phyloP scores from a whole-genome alignment of 2,888 invertebrate genomes.

The Drosophila birchii region DNA sequence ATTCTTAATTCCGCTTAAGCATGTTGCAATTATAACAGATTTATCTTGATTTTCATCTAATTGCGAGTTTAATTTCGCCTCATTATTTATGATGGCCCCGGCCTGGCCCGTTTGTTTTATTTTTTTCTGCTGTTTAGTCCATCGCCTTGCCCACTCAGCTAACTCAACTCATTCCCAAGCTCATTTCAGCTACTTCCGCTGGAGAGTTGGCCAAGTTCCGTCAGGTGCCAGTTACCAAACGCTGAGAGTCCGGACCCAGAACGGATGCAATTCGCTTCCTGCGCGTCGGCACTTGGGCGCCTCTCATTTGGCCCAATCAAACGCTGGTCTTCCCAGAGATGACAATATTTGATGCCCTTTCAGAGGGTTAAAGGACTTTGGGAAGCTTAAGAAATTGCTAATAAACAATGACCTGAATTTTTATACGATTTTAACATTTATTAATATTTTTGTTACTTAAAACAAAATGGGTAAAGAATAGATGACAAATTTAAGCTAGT shows the following conservation, averaged over 20 bases:
- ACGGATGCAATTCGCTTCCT: conserved; percentile 73
- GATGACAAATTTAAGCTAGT: no score
- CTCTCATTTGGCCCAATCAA: conserved; percentile 75
- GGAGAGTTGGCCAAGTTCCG: conserved; percentile 57
- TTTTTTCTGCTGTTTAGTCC: conserved; percentile 30
- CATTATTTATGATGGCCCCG: conserved; percentile 66
- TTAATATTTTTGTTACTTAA: no score
- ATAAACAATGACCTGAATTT: not conserved
- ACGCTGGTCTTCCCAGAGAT: conserved; percentile 22
- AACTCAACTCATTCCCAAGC: conserved; percentile 48
- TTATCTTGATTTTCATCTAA: conserved; percentile 72
- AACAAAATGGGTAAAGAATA: not conserved
- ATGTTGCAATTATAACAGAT: conserved; percentile 62
- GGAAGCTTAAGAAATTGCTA: not conserved
- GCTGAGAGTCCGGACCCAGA: conserved; percentile 51
- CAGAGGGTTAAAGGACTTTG: not conserved
- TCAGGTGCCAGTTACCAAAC: conserved; percentile 62
- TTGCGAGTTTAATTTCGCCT: conserved; percentile 71
- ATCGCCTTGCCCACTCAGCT: conserved; percentile 36
- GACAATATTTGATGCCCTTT: conserved; percentile 35
- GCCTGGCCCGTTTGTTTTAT: conserved; percentile 33
- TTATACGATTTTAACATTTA: not conserved
- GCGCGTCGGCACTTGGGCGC: conserved; percentile 53
- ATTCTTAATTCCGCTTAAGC: conserved; percentile 58
- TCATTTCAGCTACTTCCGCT: conserved; percentile 68